Evolutionary conservation across 2,113 vertebrate species (phyloP).

Genomic region (Corythornis cristatus): DNA sequence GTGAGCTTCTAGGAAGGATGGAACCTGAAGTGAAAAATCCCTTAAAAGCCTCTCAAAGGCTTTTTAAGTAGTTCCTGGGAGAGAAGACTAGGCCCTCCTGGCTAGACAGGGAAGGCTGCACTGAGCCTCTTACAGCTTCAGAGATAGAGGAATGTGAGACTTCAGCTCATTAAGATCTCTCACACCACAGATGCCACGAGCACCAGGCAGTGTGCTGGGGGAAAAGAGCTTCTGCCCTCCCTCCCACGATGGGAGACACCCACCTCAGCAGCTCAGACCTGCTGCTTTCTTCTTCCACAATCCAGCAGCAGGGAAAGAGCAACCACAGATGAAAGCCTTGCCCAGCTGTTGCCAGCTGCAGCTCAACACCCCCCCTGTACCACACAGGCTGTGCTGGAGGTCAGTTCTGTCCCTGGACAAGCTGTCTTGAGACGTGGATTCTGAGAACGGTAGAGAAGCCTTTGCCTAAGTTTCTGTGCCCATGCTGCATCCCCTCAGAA

Average conservation of each 20-base stretch:
- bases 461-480: neutral
- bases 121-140: neutral
- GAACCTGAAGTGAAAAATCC: neutral
- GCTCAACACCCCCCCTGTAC: neutral
- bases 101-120: neutral
- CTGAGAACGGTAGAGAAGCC: neutral
- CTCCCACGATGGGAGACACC: neutral
- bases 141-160: neutral
- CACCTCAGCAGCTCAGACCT: neutral
- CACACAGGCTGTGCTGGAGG: neutral
- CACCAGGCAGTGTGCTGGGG: neutral
- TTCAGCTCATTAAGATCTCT: neutral
- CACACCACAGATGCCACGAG: rapidly evolving
- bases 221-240: neutral
- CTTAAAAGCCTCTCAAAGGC: neutral
- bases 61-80: neutral
- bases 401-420: neutral
- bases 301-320: too few relatives aligned
- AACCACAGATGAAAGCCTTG: neutral
- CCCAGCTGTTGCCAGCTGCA: too few relatives aligned
- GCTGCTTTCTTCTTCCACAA: neutral
- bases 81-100: neutral
- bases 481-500: neutral
- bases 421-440: neutral
- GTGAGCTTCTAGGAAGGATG: neutral